Evolutionary conservation across 2,797 vertebrate genomes (phyloP).

Genomic region (Micropoecilia bifurca): DNA sequence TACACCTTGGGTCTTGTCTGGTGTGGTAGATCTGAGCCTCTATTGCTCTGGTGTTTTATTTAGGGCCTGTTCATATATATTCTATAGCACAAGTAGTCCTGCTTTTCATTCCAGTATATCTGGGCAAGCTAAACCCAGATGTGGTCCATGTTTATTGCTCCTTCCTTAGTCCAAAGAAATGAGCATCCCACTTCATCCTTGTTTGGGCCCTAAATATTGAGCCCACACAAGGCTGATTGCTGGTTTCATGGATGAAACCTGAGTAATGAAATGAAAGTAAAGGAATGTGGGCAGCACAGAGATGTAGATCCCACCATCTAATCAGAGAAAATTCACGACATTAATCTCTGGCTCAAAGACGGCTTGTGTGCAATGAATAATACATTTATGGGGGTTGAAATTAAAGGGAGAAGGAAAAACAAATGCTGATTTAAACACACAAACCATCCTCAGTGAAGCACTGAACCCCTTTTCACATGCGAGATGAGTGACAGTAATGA

Average conservation of each 20-base stretch:
- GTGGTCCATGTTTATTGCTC: background rate
- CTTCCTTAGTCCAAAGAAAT: background rate
- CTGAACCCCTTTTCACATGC: slow-evolving; percentile 8
- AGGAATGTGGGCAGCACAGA: slow-evolving; percentile 13
- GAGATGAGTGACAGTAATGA: slow-evolving; percentile 5
- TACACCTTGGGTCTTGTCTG: too few species aligned
- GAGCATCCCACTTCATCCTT: background rate
- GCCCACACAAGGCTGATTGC: background rate
- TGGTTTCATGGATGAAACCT: background rate
- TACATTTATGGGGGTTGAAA: background rate
- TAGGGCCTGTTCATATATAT: too few species aligned
- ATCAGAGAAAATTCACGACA: slow-evolving; percentile 7
- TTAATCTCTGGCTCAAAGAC: slow-evolving; percentile 19
- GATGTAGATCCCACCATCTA: background rate
- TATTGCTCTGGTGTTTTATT: too few species aligned
- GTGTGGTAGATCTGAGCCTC: too few species aligned
- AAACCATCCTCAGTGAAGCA: background rate
- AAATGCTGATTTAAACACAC: background rate
- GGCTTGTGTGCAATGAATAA: slow-evolving; percentile 10
- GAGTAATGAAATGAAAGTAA: slow-evolving; percentile 1
- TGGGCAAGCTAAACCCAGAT: background rate
- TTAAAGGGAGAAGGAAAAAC: background rate
- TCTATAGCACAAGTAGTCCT: background rate
- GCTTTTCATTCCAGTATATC: slow-evolving; percentile 1
- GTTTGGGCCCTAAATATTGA: background rate